A percentile compares a stretch with the other conserved stretches of the same genome.
phyloP scores from a whole-genome alignment of 2,113 vertebrate species.

The Triplophysa rosa region DNA sequence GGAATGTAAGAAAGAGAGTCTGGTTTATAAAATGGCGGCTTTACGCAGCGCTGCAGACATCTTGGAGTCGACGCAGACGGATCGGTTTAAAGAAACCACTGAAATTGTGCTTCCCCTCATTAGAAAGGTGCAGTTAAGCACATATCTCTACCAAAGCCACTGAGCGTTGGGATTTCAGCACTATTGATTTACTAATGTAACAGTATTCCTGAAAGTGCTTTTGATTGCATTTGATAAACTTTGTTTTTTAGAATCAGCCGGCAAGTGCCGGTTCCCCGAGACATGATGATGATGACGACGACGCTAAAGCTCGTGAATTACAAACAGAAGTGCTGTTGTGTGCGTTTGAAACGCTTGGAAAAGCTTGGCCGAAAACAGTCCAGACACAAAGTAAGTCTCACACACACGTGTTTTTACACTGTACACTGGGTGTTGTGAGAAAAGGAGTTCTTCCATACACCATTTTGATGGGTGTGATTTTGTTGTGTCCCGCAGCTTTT shows the following conservation, averaged over 20 bases:
- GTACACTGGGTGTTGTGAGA: too few relatives aligned
- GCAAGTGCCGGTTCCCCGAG: conserved; percentile 71
- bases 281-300: conserved; percentile 72
- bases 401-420: background rate
- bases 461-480: too few relatives aligned
- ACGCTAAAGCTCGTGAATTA: conserved; percentile 82
- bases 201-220: background rate
- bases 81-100: conserved; percentile 84
- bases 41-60: conserved; percentile 82
- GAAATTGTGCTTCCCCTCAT: conserved; percentile 90
- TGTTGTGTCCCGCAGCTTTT: too few relatives aligned
- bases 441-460: too few relatives aligned
- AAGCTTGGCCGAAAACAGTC: conserved; percentile 84
- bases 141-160: background rate
- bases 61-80: conserved; percentile 84
- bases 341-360: conserved; percentile 90
- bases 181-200: background rate
- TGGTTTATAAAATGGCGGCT: conserved; percentile 88
- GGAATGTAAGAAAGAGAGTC: conserved; percentile 89
- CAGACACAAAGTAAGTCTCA: conserved; percentile 84
- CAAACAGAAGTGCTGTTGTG: conserved; percentile 86
- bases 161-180: background rate
- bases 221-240: background rate
- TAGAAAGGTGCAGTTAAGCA: conserved; percentile 81
- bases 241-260: conserved; percentile 77